Evolutionary conservation across 2,888 invertebrate species (phyloP).

Genomic region (Rotaria magnacalcarata): DNA sequence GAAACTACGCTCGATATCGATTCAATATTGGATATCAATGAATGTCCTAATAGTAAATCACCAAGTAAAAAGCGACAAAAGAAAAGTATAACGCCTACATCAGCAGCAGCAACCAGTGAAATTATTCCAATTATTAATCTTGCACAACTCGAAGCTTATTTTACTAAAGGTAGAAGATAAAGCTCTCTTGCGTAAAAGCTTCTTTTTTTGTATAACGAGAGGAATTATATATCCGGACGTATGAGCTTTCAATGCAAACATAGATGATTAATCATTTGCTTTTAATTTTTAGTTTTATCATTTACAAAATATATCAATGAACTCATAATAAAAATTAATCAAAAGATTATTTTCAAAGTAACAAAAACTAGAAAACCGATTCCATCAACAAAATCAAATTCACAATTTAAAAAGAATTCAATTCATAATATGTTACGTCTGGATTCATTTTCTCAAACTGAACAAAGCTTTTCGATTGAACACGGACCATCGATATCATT

Average conservation of each 20-base stretch:
- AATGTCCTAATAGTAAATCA: neutral
- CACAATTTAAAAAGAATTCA: neutral
- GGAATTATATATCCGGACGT: too few relatives aligned
- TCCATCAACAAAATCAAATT: neutral
- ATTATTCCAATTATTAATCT: slow-evolving; percentile 19
- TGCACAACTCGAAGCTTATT: slow-evolving; percentile 4
- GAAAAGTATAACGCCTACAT: neutral
- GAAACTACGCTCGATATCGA: neutral
- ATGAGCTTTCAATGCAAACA: too few relatives aligned
- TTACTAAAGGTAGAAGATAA: neutral
- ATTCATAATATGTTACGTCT: slow-evolving; percentile 24
- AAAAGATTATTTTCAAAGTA: slow-evolving; percentile 3
- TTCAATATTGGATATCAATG: neutral
- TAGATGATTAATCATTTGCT: neutral
- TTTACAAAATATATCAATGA: slow-evolving; percentile 33
- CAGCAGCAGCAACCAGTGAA: neutral
- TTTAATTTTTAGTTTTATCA: neutral
- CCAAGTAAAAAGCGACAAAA: neutral
- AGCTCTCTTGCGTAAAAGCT: neutral
- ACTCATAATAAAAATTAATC: slow-evolving; percentile 5
- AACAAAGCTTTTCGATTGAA: slow-evolving; percentile 23
- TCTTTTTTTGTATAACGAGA: too few relatives aligned
- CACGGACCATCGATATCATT: neutral
- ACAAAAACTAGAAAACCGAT: neutral
- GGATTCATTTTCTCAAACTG: neutral